These are phyloP conservation scores for Hyles euphorbiae DNA, from an alignment of 1,140 invertebrate species.

Conservation along the genomic window DNA sequence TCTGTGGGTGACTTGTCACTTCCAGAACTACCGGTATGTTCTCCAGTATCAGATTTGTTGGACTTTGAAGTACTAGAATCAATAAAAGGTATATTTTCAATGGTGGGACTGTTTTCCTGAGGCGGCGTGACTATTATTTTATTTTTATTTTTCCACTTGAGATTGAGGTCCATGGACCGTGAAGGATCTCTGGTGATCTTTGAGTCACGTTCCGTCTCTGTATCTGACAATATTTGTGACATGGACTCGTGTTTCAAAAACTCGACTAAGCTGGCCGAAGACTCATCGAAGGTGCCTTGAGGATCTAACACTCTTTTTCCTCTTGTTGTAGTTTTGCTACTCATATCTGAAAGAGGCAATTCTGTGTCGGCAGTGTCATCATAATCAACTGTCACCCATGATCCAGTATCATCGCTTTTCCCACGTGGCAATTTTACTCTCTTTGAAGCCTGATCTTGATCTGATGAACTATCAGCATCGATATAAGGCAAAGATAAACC, in stretches of 20 bases:
- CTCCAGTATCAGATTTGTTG: slow-evolving; percentile 63
- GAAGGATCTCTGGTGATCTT: slow-evolving; percentile 36
- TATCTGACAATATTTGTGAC: slow-evolving; percentile 56
- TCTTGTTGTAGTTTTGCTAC: slow-evolving; percentile 41
- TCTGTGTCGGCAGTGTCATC: slow-evolving; percentile 77
- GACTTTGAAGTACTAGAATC: slow-evolving; percentile 62
- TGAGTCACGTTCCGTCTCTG: slow-evolving; percentile 46
- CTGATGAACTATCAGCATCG: slow-evolving; percentile 73
- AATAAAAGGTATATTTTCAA: slow-evolving; percentile 71
- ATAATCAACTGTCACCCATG: slow-evolving; percentile 79
- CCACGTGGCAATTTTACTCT: slow-evolving; percentile 53
- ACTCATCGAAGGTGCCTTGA: slow-evolving; percentile 72
- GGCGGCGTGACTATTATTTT: slow-evolving; percentile 74
- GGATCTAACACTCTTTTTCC: slow-evolving; percentile 52
- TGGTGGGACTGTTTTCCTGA: slow-evolving; percentile 72
- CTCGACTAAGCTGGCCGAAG: slow-evolving; percentile 67
- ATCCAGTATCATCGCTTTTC: slow-evolving; percentile 78
- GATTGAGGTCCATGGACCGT: slow-evolving; percentile 43
- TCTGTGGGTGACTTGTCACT: slow-evolving; percentile 66
- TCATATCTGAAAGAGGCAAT: slow-evolving; percentile 47
- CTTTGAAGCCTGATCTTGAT: slow-evolving; percentile 69
- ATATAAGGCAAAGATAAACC: slow-evolving; percentile 65
- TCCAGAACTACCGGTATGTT: slow-evolving; percentile 66
- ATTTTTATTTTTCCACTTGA: slow-evolving; percentile 74
- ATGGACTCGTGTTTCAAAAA: slow-evolving; percentile 70